phyloP scores from a whole-genome alignment of 2,797 vertebrate genomes.

The Cossypha niveicapilla region DNA sequence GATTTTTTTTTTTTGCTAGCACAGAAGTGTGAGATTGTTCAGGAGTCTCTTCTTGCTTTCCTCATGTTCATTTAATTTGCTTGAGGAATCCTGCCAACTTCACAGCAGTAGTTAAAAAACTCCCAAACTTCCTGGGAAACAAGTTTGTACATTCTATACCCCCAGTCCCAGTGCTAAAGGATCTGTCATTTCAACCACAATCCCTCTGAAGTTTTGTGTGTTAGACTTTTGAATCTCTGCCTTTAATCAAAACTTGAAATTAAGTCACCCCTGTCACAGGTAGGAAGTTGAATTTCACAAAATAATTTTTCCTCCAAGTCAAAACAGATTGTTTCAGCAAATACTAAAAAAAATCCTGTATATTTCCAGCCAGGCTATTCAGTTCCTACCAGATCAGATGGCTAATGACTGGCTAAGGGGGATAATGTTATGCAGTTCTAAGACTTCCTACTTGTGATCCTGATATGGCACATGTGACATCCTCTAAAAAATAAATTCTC shows the following conservation, averaged over 20 bases:
- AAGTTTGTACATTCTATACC: not conserved
- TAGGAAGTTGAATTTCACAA: not conserved
- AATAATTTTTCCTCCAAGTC: not conserved
- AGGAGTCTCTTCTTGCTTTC: not conserved
- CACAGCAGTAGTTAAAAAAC: not conserved
- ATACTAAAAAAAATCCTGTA: not conserved
- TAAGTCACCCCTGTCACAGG: not conserved
- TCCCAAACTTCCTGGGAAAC: not conserved
- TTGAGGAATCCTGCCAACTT: not conserved
- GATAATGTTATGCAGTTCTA: not conserved
- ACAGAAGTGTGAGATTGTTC: not conserved
- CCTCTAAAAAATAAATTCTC: not conserved
- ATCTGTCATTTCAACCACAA: not conserved
- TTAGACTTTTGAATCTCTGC: not conserved
- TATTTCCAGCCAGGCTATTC: not conserved
- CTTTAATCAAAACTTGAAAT: not conserved
- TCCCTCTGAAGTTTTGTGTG: accelerated
- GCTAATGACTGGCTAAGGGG: not conserved
- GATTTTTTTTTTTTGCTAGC: not conserved
- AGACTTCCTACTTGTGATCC: not conserved
- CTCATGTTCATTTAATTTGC: not conserved
- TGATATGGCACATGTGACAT: not conserved
- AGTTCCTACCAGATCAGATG: not conserved
- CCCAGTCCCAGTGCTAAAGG: not conserved
- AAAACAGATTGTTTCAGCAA: not conserved